Evolutionary conservation across 2,888 invertebrate genomes (phyloP).

Genomic region (Galerucella pusilla): DNA sequence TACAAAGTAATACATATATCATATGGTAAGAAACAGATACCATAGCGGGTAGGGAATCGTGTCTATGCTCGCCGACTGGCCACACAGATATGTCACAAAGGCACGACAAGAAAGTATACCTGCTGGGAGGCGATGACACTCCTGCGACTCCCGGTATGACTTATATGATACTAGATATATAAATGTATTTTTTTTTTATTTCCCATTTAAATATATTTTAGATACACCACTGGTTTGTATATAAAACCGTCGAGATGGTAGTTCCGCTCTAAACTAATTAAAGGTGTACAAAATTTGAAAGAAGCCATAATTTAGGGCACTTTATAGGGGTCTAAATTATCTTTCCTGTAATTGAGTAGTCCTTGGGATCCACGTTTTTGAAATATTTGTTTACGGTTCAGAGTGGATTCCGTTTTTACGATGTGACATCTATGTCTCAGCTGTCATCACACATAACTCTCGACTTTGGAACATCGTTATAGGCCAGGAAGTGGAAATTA

Average conservation of each 20-base stretch:
- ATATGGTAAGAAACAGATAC: slow-evolving; percentile 28
- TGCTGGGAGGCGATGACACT: slow-evolving; percentile 61
- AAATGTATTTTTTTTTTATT: background rate
- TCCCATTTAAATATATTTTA: background rate
- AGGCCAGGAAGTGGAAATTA: background rate
- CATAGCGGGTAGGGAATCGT: slow-evolving; percentile 51
- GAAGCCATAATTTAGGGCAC: slow-evolving; percentile 58
- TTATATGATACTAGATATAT: slow-evolving; percentile 39
- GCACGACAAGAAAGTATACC: slow-evolving; percentile 57
- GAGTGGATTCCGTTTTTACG: slow-evolving; percentile 57
- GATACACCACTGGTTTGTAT: slow-evolving; percentile 52
- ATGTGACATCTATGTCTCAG: slow-evolving; percentile 57
- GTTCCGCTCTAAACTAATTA: slow-evolving; percentile 61
- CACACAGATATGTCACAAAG: slow-evolving; percentile 58
- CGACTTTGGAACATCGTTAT: slow-evolving; percentile 56
- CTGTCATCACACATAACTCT: slow-evolving; percentile 59
- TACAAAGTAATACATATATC: slow-evolving; percentile 44
- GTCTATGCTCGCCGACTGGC: slow-evolving; percentile 50
- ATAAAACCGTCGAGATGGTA: slow-evolving; percentile 37
- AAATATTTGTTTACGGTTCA: slow-evolving; percentile 57
- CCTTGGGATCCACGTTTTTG: slow-evolving; percentile 53
- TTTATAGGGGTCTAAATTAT: slow-evolving; percentile 56
- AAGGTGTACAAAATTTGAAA: slow-evolving; percentile 62
- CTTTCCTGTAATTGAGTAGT: slow-evolving; percentile 56
- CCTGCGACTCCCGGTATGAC: slow-evolving; percentile 49